Percentiles rank a stretch among this genome's conserved stretches.
Evolutionary conservation across 1,140 invertebrate genomes (phyloP).

Genomic region (Reticulitermes speratus): DNA sequence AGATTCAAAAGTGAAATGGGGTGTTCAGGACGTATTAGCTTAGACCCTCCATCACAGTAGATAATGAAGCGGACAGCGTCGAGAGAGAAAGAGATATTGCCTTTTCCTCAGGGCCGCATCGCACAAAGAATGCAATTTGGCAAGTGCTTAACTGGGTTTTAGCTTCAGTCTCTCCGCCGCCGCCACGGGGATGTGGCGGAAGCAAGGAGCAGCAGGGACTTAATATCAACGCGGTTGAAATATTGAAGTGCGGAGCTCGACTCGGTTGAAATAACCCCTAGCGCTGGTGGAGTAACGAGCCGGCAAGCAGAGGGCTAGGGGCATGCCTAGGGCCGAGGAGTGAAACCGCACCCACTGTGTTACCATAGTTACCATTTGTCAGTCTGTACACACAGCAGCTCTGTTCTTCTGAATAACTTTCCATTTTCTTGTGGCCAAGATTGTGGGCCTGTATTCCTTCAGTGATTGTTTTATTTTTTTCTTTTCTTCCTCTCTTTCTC

Average conservation of each 20-base stretch:
- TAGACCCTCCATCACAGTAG: not conserved
- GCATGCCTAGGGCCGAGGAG: not conserved
- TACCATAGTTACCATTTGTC: constrained; percentile 31
- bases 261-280: constrained; percentile 31
- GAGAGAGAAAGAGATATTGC: not conserved
- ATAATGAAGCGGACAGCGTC: constrained; percentile 5
- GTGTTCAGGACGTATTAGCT: not conserved
- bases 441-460: no score
- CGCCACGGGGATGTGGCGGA: not conserved
- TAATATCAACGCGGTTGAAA: constrained; percentile 31
- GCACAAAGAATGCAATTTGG: constrained; percentile 31
- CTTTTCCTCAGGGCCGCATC: not conserved
- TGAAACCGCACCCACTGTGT: constrained; percentile 27
- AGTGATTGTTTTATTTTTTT: not conserved
- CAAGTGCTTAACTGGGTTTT: constrained; percentile 31
- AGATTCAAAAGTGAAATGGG: not conserved
- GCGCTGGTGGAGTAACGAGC: constrained; percentile 27
- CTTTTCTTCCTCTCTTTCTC: not conserved
- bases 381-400: not conserved
- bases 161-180: not conserved
- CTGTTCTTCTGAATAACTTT: not conserved
- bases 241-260: constrained; percentile 26
- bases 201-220: not conserved
- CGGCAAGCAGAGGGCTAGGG: constrained; percentile 4
- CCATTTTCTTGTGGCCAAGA: not conserved